These are phyloP conservation scores for Neodiprion fabricii DNA, from an alignment of 1,140 invertebrate species.

Conservation along the genomic window DNA sequence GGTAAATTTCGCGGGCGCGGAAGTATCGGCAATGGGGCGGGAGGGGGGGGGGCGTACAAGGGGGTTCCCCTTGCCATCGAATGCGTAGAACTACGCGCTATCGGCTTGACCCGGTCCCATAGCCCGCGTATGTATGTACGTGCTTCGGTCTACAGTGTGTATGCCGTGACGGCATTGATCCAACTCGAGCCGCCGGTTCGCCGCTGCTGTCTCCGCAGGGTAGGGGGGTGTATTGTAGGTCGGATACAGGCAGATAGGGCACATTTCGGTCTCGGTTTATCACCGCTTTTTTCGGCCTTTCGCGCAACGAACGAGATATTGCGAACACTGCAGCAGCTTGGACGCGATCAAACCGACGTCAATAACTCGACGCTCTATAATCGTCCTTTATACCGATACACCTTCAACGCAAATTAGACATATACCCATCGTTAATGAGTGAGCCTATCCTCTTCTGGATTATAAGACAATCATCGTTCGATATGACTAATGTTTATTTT, in stretches of 20 bases:
- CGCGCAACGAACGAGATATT: too few species aligned
- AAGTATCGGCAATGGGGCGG: neutral
- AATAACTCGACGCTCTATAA: too few species aligned
- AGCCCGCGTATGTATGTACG: constrained; percentile 5
- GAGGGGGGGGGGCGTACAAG: neutral
- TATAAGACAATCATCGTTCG: too few species aligned
- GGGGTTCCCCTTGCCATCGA: neutral
- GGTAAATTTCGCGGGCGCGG: neutral
- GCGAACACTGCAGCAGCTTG: too few species aligned
- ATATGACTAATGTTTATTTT: too few species aligned
- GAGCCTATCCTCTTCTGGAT: too few species aligned
- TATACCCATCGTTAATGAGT: too few species aligned
- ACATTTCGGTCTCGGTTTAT: too few species aligned
- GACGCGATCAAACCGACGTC: too few species aligned
- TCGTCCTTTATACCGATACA: too few species aligned
- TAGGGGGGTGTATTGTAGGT: constrained; percentile 1
- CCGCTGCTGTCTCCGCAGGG: neutral
- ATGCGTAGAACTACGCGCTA: neutral
- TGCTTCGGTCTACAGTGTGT: neutral
- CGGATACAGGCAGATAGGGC: neutral
- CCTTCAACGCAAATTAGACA: too few species aligned
- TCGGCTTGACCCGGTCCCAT: constrained; percentile 3
- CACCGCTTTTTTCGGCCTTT: too few species aligned
- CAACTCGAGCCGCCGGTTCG: neutral
- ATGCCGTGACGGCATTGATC: constrained; percentile 10